Conservation (phyloP, 2,888 invertebrate species). For the Ornithoptera alexandrae region DNA sequence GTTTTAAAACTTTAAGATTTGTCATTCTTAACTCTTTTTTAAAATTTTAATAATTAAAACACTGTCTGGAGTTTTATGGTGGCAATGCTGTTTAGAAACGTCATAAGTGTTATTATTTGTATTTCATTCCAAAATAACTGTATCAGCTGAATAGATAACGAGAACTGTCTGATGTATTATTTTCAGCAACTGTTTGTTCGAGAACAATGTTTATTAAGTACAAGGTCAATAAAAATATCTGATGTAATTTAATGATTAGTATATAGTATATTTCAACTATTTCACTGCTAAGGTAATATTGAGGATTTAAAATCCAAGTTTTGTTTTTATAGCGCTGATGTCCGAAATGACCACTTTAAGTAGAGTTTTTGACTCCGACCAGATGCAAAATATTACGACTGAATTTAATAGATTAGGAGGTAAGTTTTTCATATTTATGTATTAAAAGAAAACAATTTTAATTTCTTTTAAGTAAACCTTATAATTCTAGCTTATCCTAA, state of each 20-base stretch:
- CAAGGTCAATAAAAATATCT: slow-evolving; percentile 32
- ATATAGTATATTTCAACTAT: slow-evolving; percentile 19
- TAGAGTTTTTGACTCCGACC: slow-evolving; percentile 62
- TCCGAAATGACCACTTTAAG: slow-evolving; percentile 56
- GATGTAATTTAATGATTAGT: slow-evolving; percentile 35
- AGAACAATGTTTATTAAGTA: slow-evolving; percentile 33
- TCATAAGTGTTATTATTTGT: background rate
- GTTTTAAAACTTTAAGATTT: too few relatives aligned
- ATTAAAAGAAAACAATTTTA: background rate
- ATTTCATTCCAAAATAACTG: background rate
- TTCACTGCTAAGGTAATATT: background rate
- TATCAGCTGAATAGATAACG: background rate
- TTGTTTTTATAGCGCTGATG: slow-evolving; percentile 2
- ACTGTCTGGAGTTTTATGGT: too few relatives aligned
- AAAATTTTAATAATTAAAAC: too few relatives aligned
- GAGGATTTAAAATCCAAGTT: background rate
- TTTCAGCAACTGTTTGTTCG: slow-evolving; percentile 28
- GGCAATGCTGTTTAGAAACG: background rate
- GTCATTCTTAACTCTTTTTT: too few relatives aligned
- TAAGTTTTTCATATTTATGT: slow-evolving; percentile 39
- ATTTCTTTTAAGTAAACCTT: background rate
- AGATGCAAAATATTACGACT: slow-evolving; percentile 60
- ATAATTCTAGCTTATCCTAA: background rate
- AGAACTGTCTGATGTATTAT: slow-evolving; percentile 3
- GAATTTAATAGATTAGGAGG: slow-evolving; percentile 72